Percentiles rank a stretch among this genome's conserved stretches.
Evolutionary conservation across 2,797 vertebrate species (phyloP).

Genomic region (Clarias platycephalus): DNA sequence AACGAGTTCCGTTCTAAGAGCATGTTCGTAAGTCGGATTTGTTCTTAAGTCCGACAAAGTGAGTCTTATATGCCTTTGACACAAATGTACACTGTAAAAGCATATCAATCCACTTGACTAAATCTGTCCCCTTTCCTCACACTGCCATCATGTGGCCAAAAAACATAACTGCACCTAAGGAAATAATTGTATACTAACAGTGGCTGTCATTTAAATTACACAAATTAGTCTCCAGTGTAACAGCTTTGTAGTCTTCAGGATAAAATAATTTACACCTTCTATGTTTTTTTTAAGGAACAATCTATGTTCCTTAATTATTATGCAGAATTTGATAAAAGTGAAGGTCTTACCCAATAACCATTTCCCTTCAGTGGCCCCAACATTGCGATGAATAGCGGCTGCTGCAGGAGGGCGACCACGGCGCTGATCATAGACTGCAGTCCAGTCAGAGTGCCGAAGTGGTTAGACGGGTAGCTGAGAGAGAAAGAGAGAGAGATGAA

Average conservation of each 20-base stretch:
- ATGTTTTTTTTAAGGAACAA: neutral
- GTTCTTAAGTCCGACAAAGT: too few species aligned
- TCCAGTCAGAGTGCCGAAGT: constrained; percentile 89
- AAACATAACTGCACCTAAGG: too few species aligned
- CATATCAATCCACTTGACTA: too few species aligned
- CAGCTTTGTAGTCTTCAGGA: neutral
- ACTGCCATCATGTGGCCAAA: too few species aligned
- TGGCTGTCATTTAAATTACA: neutral
- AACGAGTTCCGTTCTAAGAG: too few species aligned
- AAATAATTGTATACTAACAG: neutral
- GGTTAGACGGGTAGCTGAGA: constrained; percentile 84
- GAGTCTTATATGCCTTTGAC: too few species aligned
- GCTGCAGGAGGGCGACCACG: constrained; percentile 83
- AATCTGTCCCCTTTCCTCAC: too few species aligned
- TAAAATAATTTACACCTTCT: neutral
- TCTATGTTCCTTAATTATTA: neutral
- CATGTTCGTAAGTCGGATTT: too few species aligned
- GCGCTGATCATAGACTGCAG: constrained; percentile 91
- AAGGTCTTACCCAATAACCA: constrained; percentile 79
- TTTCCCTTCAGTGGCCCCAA: constrained; percentile 78
- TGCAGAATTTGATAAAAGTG: neutral
- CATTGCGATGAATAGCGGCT: constrained; percentile 85
- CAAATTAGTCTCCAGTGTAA: neutral
- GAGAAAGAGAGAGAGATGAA: neutral
- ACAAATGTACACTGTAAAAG: too few species aligned